Evolutionary conservation across 2,888 invertebrate genomes (phyloP).

Genomic region (Bombylius discolor): DNA sequence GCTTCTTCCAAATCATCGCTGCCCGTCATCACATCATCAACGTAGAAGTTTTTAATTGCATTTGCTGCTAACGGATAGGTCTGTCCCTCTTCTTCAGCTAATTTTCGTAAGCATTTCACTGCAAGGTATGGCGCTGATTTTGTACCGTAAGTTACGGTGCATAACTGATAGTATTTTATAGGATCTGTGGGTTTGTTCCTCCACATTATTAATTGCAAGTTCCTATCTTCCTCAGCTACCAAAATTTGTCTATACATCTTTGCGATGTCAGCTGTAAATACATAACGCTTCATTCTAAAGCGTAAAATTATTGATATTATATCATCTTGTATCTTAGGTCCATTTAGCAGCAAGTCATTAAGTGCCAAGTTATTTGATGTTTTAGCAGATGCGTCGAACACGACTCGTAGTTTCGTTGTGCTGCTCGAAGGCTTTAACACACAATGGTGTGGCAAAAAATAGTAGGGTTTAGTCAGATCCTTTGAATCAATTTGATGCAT

Average conservation of each 20-base stretch:
- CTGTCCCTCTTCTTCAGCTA: conserved; percentile 10
- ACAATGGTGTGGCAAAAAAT: background rate
- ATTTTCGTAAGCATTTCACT: conserved; percentile 4
- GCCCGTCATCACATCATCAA: no score
- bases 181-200: background rate
- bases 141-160: conserved; percentile 5
- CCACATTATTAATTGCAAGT: conserved; percentile 10
- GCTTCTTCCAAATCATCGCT: background rate
- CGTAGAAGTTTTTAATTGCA: background rate
- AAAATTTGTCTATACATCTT: conserved; percentile 10
- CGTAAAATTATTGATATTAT: background rate
- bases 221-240: background rate
- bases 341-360: background rate
- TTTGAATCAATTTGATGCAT: background rate
- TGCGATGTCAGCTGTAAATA: conserved; percentile 4
- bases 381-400: background rate
- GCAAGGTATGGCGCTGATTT: conserved; percentile 6
- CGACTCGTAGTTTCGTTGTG: background rate
- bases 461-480: background rate
- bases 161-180: conserved; percentile 5
- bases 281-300: background rate
- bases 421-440: background rate
- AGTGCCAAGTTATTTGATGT: background rate
- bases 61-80: conserved; percentile 7
- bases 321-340: background rate